A percentile compares a stretch with the other conserved stretches of the same genome.
These are phyloP conservation scores for Temnothorax nylanderi DNA, from an alignment of 1,140 invertebrate genomes.

Conservation along the genomic window DNA sequence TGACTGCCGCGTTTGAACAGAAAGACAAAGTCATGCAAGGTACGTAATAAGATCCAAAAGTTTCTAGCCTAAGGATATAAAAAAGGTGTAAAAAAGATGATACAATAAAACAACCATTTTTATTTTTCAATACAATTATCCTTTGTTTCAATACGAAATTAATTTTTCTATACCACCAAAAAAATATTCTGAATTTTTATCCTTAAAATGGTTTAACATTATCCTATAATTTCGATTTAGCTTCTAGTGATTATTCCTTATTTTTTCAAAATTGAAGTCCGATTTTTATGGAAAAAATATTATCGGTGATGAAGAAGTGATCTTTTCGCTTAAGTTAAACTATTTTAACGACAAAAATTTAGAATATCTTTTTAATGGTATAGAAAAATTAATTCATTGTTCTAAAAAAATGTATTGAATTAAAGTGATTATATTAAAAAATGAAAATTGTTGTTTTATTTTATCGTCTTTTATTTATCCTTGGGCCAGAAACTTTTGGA, in stretches of 20 bases:
- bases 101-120: neutral
- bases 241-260: neutral
- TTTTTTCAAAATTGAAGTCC: neutral
- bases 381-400: neutral
- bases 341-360: neutral
- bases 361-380: neutral
- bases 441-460: neutral
- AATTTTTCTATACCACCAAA: neutral
- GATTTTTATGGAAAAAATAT: neutral
- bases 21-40: constrained; percentile 87
- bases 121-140: neutral
- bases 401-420: neutral
- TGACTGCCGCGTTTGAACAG: constrained; percentile 86
- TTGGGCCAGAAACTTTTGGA: neutral
- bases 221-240: neutral
- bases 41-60: constrained; percentile 52
- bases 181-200: neutral
- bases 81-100: neutral
- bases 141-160: neutral
- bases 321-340: neutral
- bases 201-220: neutral
- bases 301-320: neutral
- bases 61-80: neutral
- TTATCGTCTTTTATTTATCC: neutral
- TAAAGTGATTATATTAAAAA: neutral